Evolutionary conservation across 2,797 vertebrate species (phyloP).

Genomic region (Argya squamiceps): DNA sequence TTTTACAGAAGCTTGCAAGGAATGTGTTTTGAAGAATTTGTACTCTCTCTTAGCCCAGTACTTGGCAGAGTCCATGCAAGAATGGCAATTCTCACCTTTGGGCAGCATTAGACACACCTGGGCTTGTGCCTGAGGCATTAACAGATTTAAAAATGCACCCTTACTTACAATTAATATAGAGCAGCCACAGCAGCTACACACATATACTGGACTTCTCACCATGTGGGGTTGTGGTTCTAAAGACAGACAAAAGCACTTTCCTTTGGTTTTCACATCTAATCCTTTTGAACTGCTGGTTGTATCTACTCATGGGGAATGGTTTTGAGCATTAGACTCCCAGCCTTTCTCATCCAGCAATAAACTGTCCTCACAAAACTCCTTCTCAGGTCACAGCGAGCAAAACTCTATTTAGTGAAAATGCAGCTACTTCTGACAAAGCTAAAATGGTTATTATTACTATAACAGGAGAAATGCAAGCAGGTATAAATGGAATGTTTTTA

Average conservation of each 20-base stretch:
- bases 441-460: not conserved
- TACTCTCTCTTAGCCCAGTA: not conserved
- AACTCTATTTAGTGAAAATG: not conserved
- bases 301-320: not conserved
- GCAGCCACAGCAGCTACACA: not conserved
- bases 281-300: not conserved
- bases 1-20: not conserved
- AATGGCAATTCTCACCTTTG: not conserved
- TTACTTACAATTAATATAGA: not conserved
- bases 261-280: not conserved
- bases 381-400: not conserved
- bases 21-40: not conserved
- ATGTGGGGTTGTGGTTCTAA: accelerated
- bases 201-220: not conserved
- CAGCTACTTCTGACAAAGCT: not conserved
- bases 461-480: not conserved
- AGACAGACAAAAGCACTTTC: not conserved
- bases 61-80: not conserved
- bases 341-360: not conserved
- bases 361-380: not conserved
- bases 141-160: not conserved
- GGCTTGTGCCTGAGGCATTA: not conserved
- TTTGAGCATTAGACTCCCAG: not conserved
- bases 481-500: not conserved
- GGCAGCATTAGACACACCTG: not conserved